Conservation (phyloP, 2,888 invertebrate genomes). For the Orchestes rusci region DNA sequence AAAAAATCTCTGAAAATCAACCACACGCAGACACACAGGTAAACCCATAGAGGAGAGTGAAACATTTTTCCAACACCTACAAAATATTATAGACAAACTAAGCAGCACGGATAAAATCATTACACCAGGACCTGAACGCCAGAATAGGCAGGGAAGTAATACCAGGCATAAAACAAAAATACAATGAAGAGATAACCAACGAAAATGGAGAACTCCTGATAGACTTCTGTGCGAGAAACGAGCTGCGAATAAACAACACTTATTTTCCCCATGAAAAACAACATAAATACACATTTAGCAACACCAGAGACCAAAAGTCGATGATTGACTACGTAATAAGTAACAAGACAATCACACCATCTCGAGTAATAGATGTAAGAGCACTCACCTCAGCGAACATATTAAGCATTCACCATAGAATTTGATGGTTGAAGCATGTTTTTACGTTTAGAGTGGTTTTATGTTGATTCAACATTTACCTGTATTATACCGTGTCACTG, state of each 20-base stretch:
- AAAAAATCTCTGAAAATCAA: background rate
- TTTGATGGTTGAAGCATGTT: no score
- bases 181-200: no score
- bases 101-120: slow-evolving; percentile 1
- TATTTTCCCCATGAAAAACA: background rate
- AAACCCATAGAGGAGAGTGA: slow-evolving; percentile 4
- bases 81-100: slow-evolving; percentile 4
- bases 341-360: slow-evolving; percentile 3
- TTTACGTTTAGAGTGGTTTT: no score
- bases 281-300: slow-evolving; percentile 8
- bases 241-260: no score
- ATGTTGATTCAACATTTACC: no score
- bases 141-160: background rate
- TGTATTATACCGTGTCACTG: no score
- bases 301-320: no score
- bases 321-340: slow-evolving; percentile 4
- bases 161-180: no score
- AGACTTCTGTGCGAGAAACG: no score
- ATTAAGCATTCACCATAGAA: no score
- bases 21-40: background rate
- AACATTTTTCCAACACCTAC: slow-evolving; percentile 5
- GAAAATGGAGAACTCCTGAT: no score
- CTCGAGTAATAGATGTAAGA: slow-evolving; percentile 9
- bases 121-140: slow-evolving; percentile 7
- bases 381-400: slow-evolving; percentile 6